Evolutionary conservation across 2,888 invertebrate species (phyloP).

Genomic region (Leptinotarsa juncta): DNA sequence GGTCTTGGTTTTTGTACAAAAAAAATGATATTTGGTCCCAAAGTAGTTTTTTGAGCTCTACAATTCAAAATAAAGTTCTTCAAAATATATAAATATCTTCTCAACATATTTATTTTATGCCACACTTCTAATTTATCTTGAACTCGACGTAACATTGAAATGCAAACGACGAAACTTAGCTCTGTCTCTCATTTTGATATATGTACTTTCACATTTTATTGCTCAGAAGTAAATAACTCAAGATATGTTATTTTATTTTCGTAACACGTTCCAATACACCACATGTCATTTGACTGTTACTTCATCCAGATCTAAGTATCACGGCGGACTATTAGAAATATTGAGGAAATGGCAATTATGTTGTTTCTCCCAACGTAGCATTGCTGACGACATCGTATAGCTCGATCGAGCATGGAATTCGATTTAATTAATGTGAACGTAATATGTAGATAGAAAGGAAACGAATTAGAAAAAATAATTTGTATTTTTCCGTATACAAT

Average conservation of each 20-base stretch:
- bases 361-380: not conserved
- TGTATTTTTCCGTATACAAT: too few relatives aligned
- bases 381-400: constrained; percentile 1
- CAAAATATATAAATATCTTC: too few relatives aligned
- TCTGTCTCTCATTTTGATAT: not conserved
- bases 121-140: too few relatives aligned
- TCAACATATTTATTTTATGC: too few relatives aligned
- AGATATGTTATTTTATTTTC: constrained; percentile 21
- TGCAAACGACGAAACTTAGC: not conserved
- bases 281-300: constrained; percentile 22
- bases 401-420: constrained; percentile 1
- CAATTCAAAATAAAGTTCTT: too few relatives aligned
- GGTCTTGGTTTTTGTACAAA: too few relatives aligned
- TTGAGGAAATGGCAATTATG: constrained; percentile 19
- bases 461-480: not conserved
- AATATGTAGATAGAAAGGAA: not conserved
- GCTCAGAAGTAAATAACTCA: constrained; percentile 25
- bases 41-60: too few relatives aligned
- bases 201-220: constrained; percentile 30
- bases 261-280: constrained; percentile 20
- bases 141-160: not conserved
- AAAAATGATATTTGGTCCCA: too few relatives aligned
- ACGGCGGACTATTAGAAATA: constrained; percentile 8
- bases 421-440: constrained; percentile 4
- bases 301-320: constrained; percentile 3